phyloP scores from a whole-genome alignment of 2,888 invertebrate species.

The Exocentrus adspersus region DNA sequence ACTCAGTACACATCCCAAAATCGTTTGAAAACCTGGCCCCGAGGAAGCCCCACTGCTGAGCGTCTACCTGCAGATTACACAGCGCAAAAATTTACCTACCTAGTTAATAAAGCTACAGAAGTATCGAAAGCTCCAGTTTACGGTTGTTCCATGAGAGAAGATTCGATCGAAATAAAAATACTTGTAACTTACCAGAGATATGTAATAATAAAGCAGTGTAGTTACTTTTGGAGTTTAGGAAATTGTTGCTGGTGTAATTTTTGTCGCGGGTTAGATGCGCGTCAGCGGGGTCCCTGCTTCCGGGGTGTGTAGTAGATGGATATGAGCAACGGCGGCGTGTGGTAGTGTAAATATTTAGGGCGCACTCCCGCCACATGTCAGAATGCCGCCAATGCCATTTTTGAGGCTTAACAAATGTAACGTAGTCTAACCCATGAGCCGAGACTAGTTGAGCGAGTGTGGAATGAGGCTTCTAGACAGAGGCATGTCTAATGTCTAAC shows the following conservation, averaged over 20 bases:
- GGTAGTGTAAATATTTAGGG: slow-evolving; percentile 60
- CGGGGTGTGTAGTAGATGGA: slow-evolving; percentile 54
- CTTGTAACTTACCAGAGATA: too few relatives aligned
- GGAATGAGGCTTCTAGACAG: slow-evolving; percentile 62
- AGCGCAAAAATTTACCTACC: background rate
- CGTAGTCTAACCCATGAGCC: slow-evolving; percentile 53
- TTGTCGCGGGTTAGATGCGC: too few relatives aligned
- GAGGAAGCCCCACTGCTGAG: background rate
- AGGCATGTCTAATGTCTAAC: slow-evolving; percentile 60
- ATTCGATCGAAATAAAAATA: too few relatives aligned
- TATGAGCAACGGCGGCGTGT: slow-evolving; percentile 52
- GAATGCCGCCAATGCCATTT: slow-evolving; percentile 48
- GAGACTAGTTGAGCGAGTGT: slow-evolving; percentile 60
- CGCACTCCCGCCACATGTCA: slow-evolving; percentile 47
- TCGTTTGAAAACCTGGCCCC: slow-evolving; percentile 23
- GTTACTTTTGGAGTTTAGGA: too few relatives aligned
- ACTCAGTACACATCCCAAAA: slow-evolving; percentile 28
- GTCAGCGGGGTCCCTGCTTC: too few relatives aligned
- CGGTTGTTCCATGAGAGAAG: too few relatives aligned
- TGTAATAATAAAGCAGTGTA: too few relatives aligned
- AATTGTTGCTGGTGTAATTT: too few relatives aligned
- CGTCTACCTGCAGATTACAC: background rate
- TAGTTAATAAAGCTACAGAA: too few relatives aligned
- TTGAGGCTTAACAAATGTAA: slow-evolving; percentile 53
- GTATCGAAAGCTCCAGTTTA: too few relatives aligned